Evolutionary conservation across 2,113 vertebrate genomes (phyloP).

Genomic region (Benitochromis conjunctus): DNA sequence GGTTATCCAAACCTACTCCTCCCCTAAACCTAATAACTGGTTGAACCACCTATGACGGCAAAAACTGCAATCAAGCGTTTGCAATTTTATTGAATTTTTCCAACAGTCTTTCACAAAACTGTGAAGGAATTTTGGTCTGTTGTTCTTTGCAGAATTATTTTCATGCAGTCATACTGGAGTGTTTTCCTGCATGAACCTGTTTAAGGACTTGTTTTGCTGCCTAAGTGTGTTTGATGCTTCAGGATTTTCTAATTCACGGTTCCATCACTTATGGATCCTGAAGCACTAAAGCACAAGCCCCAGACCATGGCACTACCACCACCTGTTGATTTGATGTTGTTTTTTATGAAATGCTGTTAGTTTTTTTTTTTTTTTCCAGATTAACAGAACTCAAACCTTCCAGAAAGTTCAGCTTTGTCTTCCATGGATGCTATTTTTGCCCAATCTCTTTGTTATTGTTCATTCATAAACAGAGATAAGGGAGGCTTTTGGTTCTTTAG

Average conservation of each 20-base stretch:
- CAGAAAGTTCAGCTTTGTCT: neutral
- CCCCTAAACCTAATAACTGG: neutral
- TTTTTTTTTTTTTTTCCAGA: neutral
- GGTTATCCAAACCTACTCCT: neutral
- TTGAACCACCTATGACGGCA: neutral
- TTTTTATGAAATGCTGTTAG: neutral
- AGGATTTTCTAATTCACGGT: neutral
- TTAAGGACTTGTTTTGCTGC: neutral
- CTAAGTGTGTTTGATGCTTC: neutral
- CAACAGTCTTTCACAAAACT: no score
- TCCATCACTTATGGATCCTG: neutral
- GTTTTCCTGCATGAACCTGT: neutral
- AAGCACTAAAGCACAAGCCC: neutral
- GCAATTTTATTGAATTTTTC: no score
- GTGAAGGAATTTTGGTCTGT: neutral
- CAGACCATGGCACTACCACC: neutral
- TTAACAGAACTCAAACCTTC: neutral
- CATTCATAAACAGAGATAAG: no score
- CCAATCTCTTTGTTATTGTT: neutral
- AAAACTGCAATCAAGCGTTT: neutral
- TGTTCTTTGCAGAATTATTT: neutral
- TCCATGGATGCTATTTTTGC: neutral
- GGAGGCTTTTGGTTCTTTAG: neutral
- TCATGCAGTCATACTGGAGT: neutral
- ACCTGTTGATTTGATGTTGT: neutral